Conservation (phyloP, 2,113 vertebrate genomes). For the Tetrax tetrax region DNA sequence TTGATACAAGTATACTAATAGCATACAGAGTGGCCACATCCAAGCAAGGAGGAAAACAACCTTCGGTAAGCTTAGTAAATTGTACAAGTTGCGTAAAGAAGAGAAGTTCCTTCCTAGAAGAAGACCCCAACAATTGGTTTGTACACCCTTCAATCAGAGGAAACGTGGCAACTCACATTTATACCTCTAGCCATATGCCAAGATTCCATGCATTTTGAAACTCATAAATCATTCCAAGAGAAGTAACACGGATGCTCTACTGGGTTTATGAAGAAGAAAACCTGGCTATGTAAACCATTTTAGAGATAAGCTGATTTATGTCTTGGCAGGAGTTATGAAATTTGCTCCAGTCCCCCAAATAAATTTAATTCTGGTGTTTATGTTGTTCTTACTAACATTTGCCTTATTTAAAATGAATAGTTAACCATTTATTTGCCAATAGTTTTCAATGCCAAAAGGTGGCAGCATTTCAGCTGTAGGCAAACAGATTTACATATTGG, state of each 20-base stretch:
- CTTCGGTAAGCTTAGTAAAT: background rate
- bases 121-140: slow-evolving; percentile 4
- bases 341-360: background rate
- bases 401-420: slow-evolving; percentile 38
- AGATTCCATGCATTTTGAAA: slow-evolving; percentile 23
- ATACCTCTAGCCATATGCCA: background rate
- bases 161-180: background rate
- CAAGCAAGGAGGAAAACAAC: background rate
- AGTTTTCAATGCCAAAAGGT: slow-evolving; percentile 1
- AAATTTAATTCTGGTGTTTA: slow-evolving; percentile 41
- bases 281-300: slow-evolving; percentile 9
- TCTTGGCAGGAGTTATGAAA: slow-evolving; percentile 30
- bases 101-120: background rate
- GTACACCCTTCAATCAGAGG: background rate
- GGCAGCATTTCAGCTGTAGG: slow-evolving; percentile 29
- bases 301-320: slow-evolving; percentile 30
- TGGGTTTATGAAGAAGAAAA: slow-evolving; percentile 42
- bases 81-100: background rate
- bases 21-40: slow-evolving; percentile 37
- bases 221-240: slow-evolving; percentile 18
- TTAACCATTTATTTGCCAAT: background rate
- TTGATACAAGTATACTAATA: background rate
- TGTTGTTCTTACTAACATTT: slow-evolving; percentile 24
- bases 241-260: background rate
- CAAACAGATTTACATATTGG: background rate